These are phyloP conservation scores for Pocillopora meandrina DNA, from an alignment of 92 coral and sea anemone species.

Conservation along the genomic window DNA sequence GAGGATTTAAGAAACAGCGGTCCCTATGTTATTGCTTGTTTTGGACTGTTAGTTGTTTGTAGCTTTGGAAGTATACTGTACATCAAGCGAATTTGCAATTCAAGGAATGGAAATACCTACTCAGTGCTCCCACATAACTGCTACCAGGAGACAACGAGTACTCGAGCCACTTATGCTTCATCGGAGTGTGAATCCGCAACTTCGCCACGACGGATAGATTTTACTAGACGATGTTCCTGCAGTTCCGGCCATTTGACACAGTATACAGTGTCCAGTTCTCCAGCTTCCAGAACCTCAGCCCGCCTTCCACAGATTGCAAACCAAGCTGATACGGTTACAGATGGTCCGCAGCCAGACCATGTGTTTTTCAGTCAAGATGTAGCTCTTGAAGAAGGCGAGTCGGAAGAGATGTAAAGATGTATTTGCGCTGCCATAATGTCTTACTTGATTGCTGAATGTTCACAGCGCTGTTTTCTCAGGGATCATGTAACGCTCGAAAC, in stretches of 20 bases:
- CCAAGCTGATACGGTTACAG: neutral
- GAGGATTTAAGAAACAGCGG: conserved; percentile 44
- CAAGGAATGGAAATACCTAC: neutral
- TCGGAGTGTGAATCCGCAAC: conserved; percentile 12
- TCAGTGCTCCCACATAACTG: neutral
- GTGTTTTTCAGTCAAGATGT: neutral
- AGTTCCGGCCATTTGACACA: conserved; percentile 22
- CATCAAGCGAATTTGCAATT: neutral
- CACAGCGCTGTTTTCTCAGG: too few relatives aligned
- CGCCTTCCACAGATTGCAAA: neutral
- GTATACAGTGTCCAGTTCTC: conserved; percentile 14
- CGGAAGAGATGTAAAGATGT: neutral
- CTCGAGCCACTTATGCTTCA: conserved; percentile 4
- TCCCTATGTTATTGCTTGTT: conserved; percentile 19
- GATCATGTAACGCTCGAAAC: too few relatives aligned
- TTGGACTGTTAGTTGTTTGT: conserved; percentile 8
- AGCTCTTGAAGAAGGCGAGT: neutral
- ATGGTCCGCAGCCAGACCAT: conserved; percentile 1
- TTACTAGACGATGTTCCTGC: neutral
- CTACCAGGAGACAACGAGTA: neutral
- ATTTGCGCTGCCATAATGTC: too few relatives aligned
- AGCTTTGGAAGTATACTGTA: conserved; percentile 6
- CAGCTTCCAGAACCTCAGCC: neutral
- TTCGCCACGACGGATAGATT: neutral
- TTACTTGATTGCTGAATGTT: too few relatives aligned